A percentile compares a stretch with the other conserved stretches of the same genome.
Conservation (phyloP, 1,140 invertebrate genomes). For the Drosophila athabasca region DNA sequence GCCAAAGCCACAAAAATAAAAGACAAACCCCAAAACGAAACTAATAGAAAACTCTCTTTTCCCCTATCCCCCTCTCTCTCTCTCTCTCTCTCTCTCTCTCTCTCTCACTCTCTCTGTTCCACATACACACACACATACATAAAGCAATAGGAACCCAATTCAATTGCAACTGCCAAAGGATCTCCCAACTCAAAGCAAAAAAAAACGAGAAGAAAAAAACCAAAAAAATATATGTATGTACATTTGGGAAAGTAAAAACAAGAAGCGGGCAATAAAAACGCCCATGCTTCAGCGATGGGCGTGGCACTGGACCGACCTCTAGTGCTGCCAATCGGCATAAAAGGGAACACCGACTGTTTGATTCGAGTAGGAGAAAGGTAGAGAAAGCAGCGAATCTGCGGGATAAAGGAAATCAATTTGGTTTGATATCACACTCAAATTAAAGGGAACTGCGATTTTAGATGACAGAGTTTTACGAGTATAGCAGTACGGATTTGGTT, state of each 20-base stretch:
- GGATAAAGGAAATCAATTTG: slow-evolving; percentile 48
- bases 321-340: slow-evolving; percentile 39
- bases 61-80: not conserved
- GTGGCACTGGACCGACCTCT: slow-evolving; percentile 10
- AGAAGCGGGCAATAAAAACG: slow-evolving; percentile 46
- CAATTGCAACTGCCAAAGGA: slow-evolving; percentile 36
- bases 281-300: slow-evolving; percentile 28
- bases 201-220: slow-evolving; percentile 21
- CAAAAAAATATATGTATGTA: slow-evolving; percentile 6
- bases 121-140: no score
- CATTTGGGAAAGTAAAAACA: slow-evolving; percentile 41
- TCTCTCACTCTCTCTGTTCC: not conserved
- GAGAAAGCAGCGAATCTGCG: slow-evolving; percentile 3
- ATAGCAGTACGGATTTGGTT: not conserved
- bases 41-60: slow-evolving; percentile 45
- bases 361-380: no score
- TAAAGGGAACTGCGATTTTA: slow-evolving; percentile 36
- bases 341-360: slow-evolving; percentile 31
- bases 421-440: slow-evolving; percentile 50
- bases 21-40: slow-evolving; percentile 38
- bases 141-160: slow-evolving; percentile 18
- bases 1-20: slow-evolving; percentile 55
- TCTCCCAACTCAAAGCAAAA: slow-evolving; percentile 1
- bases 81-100: not conserved
- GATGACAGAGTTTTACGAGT: slow-evolving; percentile 7